Base-by-base conservation (phyloP, 2,113 vertebrate species). In the Microcebus ravelobensis region DNA sequence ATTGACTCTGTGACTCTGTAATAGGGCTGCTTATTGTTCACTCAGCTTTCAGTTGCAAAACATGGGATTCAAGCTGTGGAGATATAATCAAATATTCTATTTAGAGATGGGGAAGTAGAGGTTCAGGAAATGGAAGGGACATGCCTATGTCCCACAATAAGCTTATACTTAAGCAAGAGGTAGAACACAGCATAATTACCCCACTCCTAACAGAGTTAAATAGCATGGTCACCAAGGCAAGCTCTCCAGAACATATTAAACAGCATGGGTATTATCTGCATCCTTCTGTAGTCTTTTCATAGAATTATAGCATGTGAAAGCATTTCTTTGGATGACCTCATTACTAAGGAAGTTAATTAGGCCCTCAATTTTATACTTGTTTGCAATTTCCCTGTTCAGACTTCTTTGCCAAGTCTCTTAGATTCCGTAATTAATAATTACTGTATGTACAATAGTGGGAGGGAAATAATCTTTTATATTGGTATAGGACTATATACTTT, bases 401-500 rank as follows among this genome's bases (percentile, higher is more conserved):
- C 13, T 83, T 96, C 61, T 84, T 73, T 86, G 13, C 31, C 13
- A 68, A 73, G n/a, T 89, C 10, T 29, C 7, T 79, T 36, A 77
- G 13, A 50, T 79, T 50, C 36, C 67, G 34, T 55, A 87, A 81
- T 93, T 76, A 88, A 39, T 63, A 61, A 68, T 80, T 68, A 48
- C 14, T 76, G 14, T 76, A 77, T 34, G 31, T 50, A 59, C 4
- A 71, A 67, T 50, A 88, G 34, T 18, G 79, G 34, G 15, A 81
- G 17, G 6, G n/a, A 9, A 92, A 18, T 65, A 25, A 55, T 48
- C 18, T 50, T 83, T 34, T 50, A 6, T 63, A 25, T 61, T 87
- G n/a, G 10, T 67, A 90, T 61, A 63, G 7, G 9, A 27, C 12
- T 86, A 10, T 76, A 67, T 57, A 42, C 18, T 61, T 76, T 70